A percentile compares a stretch with the other conserved stretches of the same genome.
Evolutionary conservation across 2,797 vertebrate species (phyloP).

Genomic region (Platyrinchus mystaceus): DNA sequence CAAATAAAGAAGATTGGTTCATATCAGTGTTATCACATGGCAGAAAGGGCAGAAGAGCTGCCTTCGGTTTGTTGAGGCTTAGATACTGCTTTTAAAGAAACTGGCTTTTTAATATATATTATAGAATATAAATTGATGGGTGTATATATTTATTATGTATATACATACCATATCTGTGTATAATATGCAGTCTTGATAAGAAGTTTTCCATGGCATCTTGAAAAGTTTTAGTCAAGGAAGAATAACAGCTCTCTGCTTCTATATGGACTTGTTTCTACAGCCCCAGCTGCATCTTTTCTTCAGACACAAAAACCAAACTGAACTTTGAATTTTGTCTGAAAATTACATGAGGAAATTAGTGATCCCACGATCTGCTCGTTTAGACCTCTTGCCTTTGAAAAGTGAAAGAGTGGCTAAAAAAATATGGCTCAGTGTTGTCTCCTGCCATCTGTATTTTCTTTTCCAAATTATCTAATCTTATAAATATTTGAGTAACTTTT

Average conservation of each 20-base stretch:
- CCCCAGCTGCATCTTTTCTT: background rate
- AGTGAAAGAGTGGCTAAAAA: constrained; percentile 14
- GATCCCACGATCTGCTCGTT: background rate
- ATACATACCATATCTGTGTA: accelerated
- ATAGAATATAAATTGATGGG: background rate
- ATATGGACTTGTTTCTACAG: background rate
- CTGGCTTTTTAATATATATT: background rate
- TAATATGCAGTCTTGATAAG: background rate
- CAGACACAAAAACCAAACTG: background rate
- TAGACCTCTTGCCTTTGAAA: constrained; percentile 41
- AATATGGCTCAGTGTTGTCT: constrained; percentile 1
- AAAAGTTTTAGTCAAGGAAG: background rate
- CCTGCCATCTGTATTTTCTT: constrained; percentile 73
- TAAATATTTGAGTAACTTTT: constrained; percentile 81
- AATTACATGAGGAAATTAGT: background rate
- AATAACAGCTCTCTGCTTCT: background rate
- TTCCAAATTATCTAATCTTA: constrained; percentile 75
- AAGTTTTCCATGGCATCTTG: background rate
- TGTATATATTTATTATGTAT: background rate
- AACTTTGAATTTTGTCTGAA: background rate
- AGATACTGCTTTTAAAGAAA: background rate
- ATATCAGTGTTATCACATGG: background rate
- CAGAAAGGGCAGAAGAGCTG: background rate
- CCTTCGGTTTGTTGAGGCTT: background rate
- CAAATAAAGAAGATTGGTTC: background rate